A percentile compares a stretch with the other conserved stretches of the same genome.
Conservation (phyloP, 2,888 invertebrate species). For the Dromius quadrimaculatus region DNA sequence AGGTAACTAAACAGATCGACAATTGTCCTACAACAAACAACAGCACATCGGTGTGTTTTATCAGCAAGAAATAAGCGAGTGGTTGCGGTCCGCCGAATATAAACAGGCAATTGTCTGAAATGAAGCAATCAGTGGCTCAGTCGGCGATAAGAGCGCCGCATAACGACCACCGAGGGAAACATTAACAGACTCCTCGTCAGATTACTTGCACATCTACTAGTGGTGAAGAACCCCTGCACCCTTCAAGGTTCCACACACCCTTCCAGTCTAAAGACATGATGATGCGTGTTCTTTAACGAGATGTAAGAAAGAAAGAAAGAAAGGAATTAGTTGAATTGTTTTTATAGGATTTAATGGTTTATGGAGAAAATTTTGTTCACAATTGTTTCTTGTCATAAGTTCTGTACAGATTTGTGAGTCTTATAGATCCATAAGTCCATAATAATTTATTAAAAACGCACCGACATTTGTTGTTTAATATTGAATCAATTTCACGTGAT, state of each 20-base stretch:
- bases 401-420: too few relatives aligned
- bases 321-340: not conserved
- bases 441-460: too few relatives aligned
- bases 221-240: conserved; percentile 38
- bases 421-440: too few relatives aligned
- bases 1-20: conserved; percentile 14
- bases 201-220: conserved; percentile 66
- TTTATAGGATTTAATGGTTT: not conserved
- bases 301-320: not conserved
- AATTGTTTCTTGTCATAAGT: too few relatives aligned
- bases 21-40: conserved; percentile 23
- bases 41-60: conserved; percentile 57
- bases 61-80: conserved; percentile 62
- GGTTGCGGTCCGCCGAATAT: conserved; percentile 67
- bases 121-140: conserved; percentile 68
- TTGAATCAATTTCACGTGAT: too few relatives aligned
- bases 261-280: not conserved
- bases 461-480: too few relatives aligned
- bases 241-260: not conserved
- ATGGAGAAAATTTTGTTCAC: not conserved
- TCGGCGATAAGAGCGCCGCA: conserved; percentile 67
- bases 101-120: conserved; percentile 69
- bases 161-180: conserved; percentile 68
- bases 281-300: not conserved
- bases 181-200: conserved; percentile 68